Percentiles rank a stretch among this genome's conserved stretches.
Conservation (phyloP, 2,888 invertebrate genomes). For the Luffia ferchaultella region DNA sequence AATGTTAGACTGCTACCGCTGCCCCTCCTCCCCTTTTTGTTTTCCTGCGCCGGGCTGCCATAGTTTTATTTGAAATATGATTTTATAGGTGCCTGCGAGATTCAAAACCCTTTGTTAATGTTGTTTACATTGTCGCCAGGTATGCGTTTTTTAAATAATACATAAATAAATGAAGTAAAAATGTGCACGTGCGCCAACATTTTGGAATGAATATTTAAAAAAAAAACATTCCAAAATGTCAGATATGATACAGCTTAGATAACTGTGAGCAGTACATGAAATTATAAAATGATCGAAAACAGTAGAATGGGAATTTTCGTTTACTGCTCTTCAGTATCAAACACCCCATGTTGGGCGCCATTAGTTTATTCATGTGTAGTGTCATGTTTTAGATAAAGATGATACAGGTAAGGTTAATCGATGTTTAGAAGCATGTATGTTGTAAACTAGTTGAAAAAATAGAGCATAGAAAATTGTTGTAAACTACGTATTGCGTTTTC, state of each 20-base stretch:
- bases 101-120: constrained; percentile 60
- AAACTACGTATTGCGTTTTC: no score
- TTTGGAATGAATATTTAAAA: constrained; percentile 17
- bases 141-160: constrained; percentile 53
- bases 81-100: constrained; percentile 65
- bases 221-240: constrained; percentile 23
- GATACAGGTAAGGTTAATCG: constrained; percentile 14
- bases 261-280: constrained; percentile 5
- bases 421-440: constrained; percentile 59
- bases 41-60: constrained; percentile 55
- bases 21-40: constrained; percentile 48
- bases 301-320: no score
- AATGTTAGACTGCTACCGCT: constrained; percentile 64
- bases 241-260: constrained; percentile 4
- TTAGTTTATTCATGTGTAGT: constrained; percentile 2
- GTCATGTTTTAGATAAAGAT: not conserved
- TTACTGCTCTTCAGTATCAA: no score
- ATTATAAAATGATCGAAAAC: no score
- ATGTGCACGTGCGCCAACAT: constrained; percentile 13
- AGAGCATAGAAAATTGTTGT: no score
- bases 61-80: constrained; percentile 55
- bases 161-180: constrained; percentile 20
- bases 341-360: not conserved
- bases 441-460: constrained; percentile 21
- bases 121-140: constrained; percentile 68